Conservation (phyloP, 2,797 vertebrate genomes). For the Halcyon chelicuti region DNA sequence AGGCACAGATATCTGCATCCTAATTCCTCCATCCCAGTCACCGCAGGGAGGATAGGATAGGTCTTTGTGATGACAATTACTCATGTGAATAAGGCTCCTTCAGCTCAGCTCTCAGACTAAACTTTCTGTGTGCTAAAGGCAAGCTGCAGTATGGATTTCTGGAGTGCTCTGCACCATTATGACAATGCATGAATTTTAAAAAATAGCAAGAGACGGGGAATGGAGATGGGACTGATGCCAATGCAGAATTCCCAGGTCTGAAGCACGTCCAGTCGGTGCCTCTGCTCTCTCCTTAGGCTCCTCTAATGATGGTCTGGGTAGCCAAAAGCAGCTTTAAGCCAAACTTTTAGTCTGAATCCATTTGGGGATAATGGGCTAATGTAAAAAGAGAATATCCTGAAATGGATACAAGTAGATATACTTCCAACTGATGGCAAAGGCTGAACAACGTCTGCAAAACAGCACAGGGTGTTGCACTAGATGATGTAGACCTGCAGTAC, state of each 20-base stretch:
- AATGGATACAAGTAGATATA: background rate
- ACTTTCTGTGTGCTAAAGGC: background rate
- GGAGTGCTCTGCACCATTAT: background rate
- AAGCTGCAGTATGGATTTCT: background rate
- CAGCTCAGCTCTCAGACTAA: background rate
- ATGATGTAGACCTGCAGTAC: background rate
- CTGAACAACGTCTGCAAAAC: background rate
- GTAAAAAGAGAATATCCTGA: background rate
- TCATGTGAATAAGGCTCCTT: background rate
- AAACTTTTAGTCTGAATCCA: background rate
- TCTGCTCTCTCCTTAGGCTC: background rate
- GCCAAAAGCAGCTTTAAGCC: background rate
- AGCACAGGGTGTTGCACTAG: fast-evolving
- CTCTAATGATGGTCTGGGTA: background rate
- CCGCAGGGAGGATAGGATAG: background rate
- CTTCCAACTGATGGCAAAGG: background rate
- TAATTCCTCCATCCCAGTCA: background rate
- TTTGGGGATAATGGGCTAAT: background rate
- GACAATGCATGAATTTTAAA: background rate
- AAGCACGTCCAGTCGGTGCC: background rate
- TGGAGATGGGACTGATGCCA: background rate
- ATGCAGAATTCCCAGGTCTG: background rate
- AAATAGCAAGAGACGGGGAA: background rate
- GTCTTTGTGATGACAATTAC: background rate
- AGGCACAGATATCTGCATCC: background rate